A percentile compares a stretch with the other conserved stretches of the same genome.
These are phyloP conservation scores for Euproctis similis DNA, from an alignment of 2,888 invertebrate species.

Conservation along the genomic window DNA sequence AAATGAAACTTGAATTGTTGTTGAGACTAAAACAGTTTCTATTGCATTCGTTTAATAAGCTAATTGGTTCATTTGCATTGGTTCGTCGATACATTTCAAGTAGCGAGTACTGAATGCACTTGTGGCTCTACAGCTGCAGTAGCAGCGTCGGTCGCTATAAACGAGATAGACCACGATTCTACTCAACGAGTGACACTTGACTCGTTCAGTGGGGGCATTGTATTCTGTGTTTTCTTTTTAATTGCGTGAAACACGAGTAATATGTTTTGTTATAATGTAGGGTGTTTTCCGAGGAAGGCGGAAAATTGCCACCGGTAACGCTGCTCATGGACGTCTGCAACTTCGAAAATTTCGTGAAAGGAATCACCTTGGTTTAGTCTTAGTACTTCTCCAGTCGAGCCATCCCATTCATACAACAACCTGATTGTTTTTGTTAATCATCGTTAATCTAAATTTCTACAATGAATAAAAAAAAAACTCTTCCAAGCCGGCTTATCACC, in stretches of 20 bases:
- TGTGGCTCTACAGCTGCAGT: conserved; percentile 28
- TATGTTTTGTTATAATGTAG: conserved; percentile 10
- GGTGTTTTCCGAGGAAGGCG: too few species aligned
- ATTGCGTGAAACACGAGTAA: conserved; percentile 24
- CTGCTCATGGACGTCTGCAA: too few species aligned
- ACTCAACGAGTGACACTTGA: conserved; percentile 45
- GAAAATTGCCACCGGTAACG: too few species aligned
- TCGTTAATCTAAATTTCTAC: too few species aligned
- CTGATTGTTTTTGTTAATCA: too few species aligned
- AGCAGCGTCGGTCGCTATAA: conserved; percentile 35
- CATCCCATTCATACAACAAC: too few species aligned
- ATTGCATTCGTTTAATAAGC: conserved; percentile 17
- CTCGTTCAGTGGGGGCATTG: conserved; percentile 38
- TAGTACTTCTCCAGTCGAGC: too few species aligned
- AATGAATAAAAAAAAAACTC: too few species aligned
- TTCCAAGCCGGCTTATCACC: too few species aligned
- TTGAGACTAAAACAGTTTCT: neutral
- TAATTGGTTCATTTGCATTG: conserved; percentile 29
- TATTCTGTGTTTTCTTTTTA: conserved; percentile 41
- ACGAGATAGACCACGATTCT: conserved; percentile 62
- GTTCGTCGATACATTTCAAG: conserved; percentile 19
- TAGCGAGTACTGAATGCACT: conserved; percentile 26
- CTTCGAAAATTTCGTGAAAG: too few species aligned
- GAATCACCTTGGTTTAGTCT: too few species aligned
- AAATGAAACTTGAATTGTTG: too few species aligned